Evolutionary conservation across 2,888 invertebrate genomes (phyloP).

Genomic region (Sphaerophoria rueppellii): DNA sequence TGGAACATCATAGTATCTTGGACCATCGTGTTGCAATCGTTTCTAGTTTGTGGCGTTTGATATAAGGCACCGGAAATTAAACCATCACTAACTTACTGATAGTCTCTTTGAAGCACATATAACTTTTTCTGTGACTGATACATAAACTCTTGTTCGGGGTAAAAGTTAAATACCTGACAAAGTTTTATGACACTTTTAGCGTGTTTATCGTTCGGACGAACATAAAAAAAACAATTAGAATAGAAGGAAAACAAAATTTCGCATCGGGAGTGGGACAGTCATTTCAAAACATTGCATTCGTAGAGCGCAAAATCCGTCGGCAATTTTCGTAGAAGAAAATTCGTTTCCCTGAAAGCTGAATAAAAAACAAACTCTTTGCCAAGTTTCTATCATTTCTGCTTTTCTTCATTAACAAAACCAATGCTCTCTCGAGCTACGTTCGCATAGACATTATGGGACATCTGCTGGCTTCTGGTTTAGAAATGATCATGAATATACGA

Average conservation of each 20-base stretch:
- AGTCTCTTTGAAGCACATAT: too few species aligned
- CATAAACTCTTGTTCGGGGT: too few species aligned
- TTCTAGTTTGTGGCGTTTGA: too few species aligned
- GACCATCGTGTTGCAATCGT: too few species aligned
- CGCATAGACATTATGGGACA: background rate
- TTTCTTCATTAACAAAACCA: slow-evolving; percentile 16
- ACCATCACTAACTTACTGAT: too few species aligned
- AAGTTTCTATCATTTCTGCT: slow-evolving; percentile 18
- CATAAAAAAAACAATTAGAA: background rate
- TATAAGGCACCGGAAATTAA: too few species aligned
- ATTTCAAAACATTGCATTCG: slow-evolving; percentile 31
- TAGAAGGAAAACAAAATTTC: background rate
- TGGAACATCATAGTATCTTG: too few species aligned
- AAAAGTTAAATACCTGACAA: too few species aligned
- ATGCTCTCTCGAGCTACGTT: background rate
- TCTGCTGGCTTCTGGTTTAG: slow-evolving; percentile 14
- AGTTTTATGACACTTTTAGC: too few species aligned
- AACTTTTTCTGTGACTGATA: too few species aligned
- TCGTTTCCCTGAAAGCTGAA: background rate
- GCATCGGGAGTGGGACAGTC: slow-evolving; percentile 25
- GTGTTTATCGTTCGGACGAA: too few species aligned
- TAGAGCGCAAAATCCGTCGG: slow-evolving; percentile 16
- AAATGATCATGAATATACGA: background rate
- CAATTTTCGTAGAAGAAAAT: background rate
- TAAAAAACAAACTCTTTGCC: slow-evolving; percentile 22